These are phyloP conservation scores for Pachyrhynchus sulphureomaculatus DNA, from an alignment of 1,140 invertebrate genomes.

Conservation along the genomic window DNA sequence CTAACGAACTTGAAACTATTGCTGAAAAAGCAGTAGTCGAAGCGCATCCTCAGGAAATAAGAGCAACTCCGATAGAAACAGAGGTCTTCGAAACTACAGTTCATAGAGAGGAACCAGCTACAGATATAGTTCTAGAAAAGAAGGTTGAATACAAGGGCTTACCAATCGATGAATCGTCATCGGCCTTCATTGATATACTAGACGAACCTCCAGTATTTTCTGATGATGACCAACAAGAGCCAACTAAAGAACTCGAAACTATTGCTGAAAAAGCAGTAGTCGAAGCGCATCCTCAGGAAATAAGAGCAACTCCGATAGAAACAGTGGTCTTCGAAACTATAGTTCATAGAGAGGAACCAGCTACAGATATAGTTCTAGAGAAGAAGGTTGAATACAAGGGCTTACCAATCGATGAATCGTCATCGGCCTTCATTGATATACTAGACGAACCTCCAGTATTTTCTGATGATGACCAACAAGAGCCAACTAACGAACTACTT, in stretches of 20 bases:
- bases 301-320: no score
- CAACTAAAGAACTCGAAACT: no score
- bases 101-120: not conserved
- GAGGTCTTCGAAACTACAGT: no score
- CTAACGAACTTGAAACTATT: not conserved
- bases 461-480: slow-evolving; percentile 3
- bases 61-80: no score
- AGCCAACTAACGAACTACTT: not conserved
- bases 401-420: slow-evolving; percentile 40
- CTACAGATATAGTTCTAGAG: not conserved
- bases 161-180: slow-evolving; percentile 54
- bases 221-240: slow-evolving; percentile 36
- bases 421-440: slow-evolving; percentile 52
- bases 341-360: not conserved
- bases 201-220: slow-evolving; percentile 55
- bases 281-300: no score
- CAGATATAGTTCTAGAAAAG: not conserved
- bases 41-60: no score
- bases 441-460: slow-evolving; percentile 42
- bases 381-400: slow-evolving; percentile 46
- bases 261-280: no score
- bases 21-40: not conserved
- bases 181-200: slow-evolving; percentile 56
- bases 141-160: slow-evolving; percentile 50
- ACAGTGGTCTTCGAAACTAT: not conserved